Base-by-base conservation (phyloP, 2,888 invertebrate genomes). In the Drosophila stalkeri region DNA sequence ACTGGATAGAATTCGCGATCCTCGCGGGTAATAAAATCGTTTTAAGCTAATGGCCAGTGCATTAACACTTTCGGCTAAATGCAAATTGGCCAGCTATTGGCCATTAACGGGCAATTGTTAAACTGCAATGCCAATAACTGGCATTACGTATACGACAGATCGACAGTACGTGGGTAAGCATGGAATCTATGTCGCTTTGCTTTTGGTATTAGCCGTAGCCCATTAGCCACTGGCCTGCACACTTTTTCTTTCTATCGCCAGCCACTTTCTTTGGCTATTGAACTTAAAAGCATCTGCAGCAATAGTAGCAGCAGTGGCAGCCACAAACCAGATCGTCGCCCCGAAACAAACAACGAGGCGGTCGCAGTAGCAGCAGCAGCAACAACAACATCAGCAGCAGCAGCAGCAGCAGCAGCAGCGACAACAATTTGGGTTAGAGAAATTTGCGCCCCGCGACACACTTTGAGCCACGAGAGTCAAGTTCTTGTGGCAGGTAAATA, bases 221-320 rank as follows among this genome's bases (percentile, higher is more conserved):
- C 79, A 79, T 75, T 80, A 70, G 75, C 64, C 52, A 68, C 39
- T 41, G 60, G 55, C 46, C 64, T 75, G 77, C 87, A 72, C 89
- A 86, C 86, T 86, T 89, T 86, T 86, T 86, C 86, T 86, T 86
- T 86, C 86, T 78, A 85, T 76, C 56, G 68, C 51, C 77, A 66
- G 89, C 75, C 85, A 86, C 86, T 86, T 86, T 86, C 86, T 86
- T 89, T 86, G 87, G 89, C 86, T 86, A 86, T 86, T 86, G 86
- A 86, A 86, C 89, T 81, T 81, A 79, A 85, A 87, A 86, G 71
- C 72, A 81, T 75, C 72, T 64, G 82, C 82, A 78, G 54, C 64
- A 63, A 39, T 43, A 39, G 79, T 72, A 73, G 46, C 64, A 60
- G 41, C 56, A 39, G 27, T 39, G 43, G 49, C 62, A 52, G 62